phyloP scores from a whole-genome alignment of 2,797 vertebrate species.

The Glyptemys insculpta region DNA sequence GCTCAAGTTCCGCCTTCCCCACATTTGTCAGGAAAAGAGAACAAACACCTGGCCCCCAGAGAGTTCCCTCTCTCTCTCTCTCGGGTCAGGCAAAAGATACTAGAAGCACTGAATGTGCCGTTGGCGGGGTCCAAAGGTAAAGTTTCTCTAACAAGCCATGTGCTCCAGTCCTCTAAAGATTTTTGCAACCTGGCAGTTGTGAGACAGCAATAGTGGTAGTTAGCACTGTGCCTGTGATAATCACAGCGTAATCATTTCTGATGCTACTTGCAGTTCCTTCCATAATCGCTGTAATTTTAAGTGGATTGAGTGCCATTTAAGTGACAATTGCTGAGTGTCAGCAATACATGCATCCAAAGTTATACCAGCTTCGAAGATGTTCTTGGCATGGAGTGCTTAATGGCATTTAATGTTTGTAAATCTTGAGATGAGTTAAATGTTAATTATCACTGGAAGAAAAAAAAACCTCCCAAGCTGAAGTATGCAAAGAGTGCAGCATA shows the following conservation, averaged over 20 bases:
- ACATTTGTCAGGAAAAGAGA: background rate
- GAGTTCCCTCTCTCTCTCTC: background rate
- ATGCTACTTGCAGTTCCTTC: slow-evolving; percentile 74
- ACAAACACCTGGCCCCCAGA: background rate
- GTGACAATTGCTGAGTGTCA: slow-evolving; percentile 70
- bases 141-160: background rate
- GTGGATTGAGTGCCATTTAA: slow-evolving; percentile 73
- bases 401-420: slow-evolving; percentile 75
- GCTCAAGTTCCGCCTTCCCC: background rate
- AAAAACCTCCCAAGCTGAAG: slow-evolving; percentile 56
- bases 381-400: slow-evolving; percentile 65
- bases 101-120: background rate
- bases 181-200: slow-evolving; percentile 51
- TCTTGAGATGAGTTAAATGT: slow-evolving; percentile 74
- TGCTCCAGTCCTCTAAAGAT: background rate
- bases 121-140: background rate
- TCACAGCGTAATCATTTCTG: slow-evolving; percentile 58
- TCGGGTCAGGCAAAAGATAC: background rate
- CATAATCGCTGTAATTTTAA: slow-evolving; percentile 76
- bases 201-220: slow-evolving; percentile 15
- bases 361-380: slow-evolving; percentile 66
- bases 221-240: slow-evolving; percentile 44
- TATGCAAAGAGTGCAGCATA: background rate
- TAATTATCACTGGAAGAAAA: slow-evolving; percentile 63
- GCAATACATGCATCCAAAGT: slow-evolving; percentile 72